Evolutionary conservation across 2,113 vertebrate species (phyloP).

Genomic region (Hemichromis elongatus): DNA sequence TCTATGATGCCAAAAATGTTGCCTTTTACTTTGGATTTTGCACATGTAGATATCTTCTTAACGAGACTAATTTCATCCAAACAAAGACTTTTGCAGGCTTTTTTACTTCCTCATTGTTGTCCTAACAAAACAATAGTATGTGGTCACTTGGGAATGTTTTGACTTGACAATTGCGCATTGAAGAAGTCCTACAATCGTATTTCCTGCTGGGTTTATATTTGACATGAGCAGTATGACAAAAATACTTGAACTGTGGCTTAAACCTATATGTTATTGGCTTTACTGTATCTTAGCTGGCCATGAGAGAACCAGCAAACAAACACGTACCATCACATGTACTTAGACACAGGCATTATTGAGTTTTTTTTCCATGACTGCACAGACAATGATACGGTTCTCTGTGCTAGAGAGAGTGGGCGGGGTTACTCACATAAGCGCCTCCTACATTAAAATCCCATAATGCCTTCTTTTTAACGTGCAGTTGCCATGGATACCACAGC

Average conservation of each 20-base stretch:
- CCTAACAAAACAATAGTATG: neutral
- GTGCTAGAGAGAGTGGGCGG: slow-evolving; percentile 24
- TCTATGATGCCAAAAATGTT: neutral
- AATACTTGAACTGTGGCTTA: neutral
- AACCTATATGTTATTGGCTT: neutral
- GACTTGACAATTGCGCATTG: neutral
- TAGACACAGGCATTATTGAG: slow-evolving; percentile 7
- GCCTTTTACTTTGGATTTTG: neutral
- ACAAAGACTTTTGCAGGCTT: neutral
- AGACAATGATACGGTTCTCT: slow-evolving; percentile 33
- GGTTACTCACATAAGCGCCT: slow-evolving; percentile 26
- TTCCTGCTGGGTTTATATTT: neutral
- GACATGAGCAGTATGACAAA: neutral
- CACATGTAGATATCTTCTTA: neutral
- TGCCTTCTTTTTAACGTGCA: slow-evolving; percentile 5
- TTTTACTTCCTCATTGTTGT: neutral
- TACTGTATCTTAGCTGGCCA: neutral
- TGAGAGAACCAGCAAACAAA: neutral
- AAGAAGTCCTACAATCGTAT: neutral
- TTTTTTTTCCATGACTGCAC: slow-evolving; percentile 58
- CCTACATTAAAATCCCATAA: slow-evolving; percentile 39
- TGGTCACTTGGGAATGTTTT: neutral
- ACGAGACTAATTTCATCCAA: neutral
- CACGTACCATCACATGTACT: neutral
- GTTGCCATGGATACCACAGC: slow-evolving; percentile 48